Percentiles rank a stretch among this genome's conserved stretches.
These are phyloP conservation scores for Drosophila triauraria DNA, from an alignment of 1,140 invertebrate species.

Conservation along the genomic window DNA sequence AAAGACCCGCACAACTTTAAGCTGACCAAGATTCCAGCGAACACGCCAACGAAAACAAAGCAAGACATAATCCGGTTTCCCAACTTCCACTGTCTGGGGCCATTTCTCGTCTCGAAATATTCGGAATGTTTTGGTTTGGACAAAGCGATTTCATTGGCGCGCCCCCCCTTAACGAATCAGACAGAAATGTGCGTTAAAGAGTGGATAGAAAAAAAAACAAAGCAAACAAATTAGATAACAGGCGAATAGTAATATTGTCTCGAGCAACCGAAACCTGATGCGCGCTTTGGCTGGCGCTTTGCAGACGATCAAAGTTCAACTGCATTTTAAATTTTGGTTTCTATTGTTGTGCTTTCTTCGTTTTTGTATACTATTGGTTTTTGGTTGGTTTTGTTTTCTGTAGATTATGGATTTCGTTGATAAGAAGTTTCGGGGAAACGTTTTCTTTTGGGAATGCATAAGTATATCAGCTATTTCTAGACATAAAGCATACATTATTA, in stretches of 20 bases:
- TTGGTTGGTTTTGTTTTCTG: background rate
- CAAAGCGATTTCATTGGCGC: slow-evolving; percentile 22
- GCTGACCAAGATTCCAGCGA: slow-evolving; percentile 26
- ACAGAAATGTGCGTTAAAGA: background rate
- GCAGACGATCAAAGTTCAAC: slow-evolving; percentile 73
- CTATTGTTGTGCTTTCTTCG: background rate
- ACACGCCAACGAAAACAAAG: slow-evolving; percentile 23
- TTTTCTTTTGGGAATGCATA: background rate
- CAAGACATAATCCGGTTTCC: slow-evolving; percentile 51
- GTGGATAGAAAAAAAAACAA: slow-evolving; percentile 2
- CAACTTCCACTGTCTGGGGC: slow-evolving; percentile 28
- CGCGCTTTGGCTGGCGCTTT: slow-evolving; percentile 9
- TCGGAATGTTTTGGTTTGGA: slow-evolving; percentile 6
- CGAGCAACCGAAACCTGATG: slow-evolving; percentile 3
- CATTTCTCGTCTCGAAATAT: slow-evolving; percentile 4
- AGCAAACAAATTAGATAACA: slow-evolving; percentile 14
- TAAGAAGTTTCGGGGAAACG: background rate
- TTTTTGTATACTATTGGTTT: background rate
- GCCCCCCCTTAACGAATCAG: slow-evolving; percentile 15
- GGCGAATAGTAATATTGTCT: slow-evolving; percentile 6
- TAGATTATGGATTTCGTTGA: slow-evolving; percentile 1
- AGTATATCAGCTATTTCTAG: background rate
- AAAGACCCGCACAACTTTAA: slow-evolving; percentile 10
- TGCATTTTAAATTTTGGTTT: slow-evolving; percentile 30
- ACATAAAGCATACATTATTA: background rate